Percentiles rank a stretch among this genome's conserved stretches.
These are phyloP conservation scores for Lycia hirtaria DNA, from an alignment of 2,888 invertebrate species.

Conservation along the genomic window DNA sequence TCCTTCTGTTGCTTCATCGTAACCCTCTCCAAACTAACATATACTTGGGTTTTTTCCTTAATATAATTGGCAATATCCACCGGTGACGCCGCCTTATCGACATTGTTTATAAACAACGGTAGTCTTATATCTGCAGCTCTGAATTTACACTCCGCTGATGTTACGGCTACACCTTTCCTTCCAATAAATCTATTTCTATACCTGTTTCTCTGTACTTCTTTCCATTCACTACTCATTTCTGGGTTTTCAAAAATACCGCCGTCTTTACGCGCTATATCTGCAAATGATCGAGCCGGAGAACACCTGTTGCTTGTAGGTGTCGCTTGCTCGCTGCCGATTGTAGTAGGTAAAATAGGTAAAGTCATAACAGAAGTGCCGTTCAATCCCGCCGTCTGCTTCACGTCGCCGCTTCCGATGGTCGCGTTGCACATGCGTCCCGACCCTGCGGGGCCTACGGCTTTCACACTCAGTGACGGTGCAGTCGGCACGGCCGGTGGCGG, in stretches of 20 bases:
- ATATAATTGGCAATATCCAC: background rate
- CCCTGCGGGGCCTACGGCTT: background rate
- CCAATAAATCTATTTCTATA: conserved; percentile 1
- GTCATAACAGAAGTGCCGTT: background rate
- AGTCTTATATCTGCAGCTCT: background rate
- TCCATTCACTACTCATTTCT: background rate
- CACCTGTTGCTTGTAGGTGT: background rate
- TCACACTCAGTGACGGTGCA: background rate
- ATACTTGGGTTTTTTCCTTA: background rate
- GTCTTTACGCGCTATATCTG: background rate
- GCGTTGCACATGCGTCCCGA: background rate
- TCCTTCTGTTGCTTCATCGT: conserved; percentile 1
- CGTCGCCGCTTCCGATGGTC: background rate
- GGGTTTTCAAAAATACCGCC: no score
- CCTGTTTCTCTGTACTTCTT: background rate
- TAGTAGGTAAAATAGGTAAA: background rate
- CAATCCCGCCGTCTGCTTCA: background rate
- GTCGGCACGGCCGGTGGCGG: background rate
- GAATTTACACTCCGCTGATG: background rate
- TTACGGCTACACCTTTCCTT: background rate
- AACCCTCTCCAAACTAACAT: background rate
- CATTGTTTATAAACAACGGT: conserved; percentile 3
- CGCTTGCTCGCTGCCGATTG: background rate
- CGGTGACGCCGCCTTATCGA: background rate
- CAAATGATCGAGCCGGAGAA: background rate